Evolutionary conservation across 1,140 invertebrate genomes (phyloP), one percentile per base, ranked within the genome.

Genomic region (Caenorhabditis latens): DNA sequence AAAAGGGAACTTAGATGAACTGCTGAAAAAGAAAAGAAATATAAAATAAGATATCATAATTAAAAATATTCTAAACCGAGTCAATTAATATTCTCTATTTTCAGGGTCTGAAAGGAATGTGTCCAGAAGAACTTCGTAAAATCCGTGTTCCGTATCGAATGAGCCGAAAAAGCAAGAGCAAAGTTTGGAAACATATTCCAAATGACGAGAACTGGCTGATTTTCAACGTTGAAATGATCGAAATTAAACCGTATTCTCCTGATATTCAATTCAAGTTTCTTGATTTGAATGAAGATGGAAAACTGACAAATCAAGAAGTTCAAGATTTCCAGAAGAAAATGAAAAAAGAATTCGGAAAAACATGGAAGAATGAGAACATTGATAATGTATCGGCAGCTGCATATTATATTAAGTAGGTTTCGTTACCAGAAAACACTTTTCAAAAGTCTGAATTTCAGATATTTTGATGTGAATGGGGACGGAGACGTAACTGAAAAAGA

Each of bases 161-260:
- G 48, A 92, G 91, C 82, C 86, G 92, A 57, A 92, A 92, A 63
- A 88, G 84, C 85, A 92, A 92, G 79, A 92, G 92, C 87, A 92
- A 92, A 88, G 91, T 91, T 13, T 91, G 91, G 91, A 91, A 91
- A 48, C 67, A 91, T 53, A 88, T 92, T 43, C 91, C 92, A 5
- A 91, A 91, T 82, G 92, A 92, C 46, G 91, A 92, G 67, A 92
- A 92, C 67, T 92, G 91, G 91, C 79, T 92, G 14, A 86, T 79
- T 14, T 92, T 92, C 82, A 87, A 90, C 53, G 87, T 92, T 57
- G 91, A 92, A 65, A 90, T 92, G 87, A 48, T 92, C 55, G 50
- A 82, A 24, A 89, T 92, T 2, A 90, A 93, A 84, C 79, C 88
- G n/a, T 92, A 89, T 88, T 88, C 88, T 13, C 71, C 88, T 1